These are phyloP conservation scores for Pedetes capensis DNA, from an alignment of 2,113 vertebrate genomes.

Conservation along the genomic window DNA sequence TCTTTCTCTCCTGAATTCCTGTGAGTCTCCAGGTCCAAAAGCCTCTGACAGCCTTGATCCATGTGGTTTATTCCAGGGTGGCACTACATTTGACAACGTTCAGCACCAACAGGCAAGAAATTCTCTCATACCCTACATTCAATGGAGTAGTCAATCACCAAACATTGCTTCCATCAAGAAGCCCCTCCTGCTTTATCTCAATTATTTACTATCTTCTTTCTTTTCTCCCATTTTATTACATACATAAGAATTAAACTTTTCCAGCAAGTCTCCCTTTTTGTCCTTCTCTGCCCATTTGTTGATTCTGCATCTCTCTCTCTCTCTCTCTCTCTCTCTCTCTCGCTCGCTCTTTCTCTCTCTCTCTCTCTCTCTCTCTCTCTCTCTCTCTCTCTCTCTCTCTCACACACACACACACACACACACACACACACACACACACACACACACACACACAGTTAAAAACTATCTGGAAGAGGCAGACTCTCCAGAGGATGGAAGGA, in stretches of 20 bases:
- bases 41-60: neutral
- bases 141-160: neutral
- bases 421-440: neutral
- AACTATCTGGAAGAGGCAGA: neutral
- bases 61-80: neutral
- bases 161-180: neutral
- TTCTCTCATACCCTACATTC: neutral
- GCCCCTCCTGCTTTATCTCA: neutral
- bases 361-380: neutral
- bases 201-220: neutral
- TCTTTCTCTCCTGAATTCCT: neutral
- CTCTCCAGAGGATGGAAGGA: neutral
- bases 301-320: neutral
- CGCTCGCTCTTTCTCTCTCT: neutral
- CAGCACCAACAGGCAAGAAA: neutral
- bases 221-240: neutral
- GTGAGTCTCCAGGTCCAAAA: neutral
- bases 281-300: neutral
- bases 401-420: no score
- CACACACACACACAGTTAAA: neutral
- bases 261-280: neutral
- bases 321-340: neutral
- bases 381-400: fast-evolving
- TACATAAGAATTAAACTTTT: neutral
- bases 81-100: neutral